Conservation (phyloP, 2,797 vertebrate genomes). For the Pipistrellus nathusii region DNA sequence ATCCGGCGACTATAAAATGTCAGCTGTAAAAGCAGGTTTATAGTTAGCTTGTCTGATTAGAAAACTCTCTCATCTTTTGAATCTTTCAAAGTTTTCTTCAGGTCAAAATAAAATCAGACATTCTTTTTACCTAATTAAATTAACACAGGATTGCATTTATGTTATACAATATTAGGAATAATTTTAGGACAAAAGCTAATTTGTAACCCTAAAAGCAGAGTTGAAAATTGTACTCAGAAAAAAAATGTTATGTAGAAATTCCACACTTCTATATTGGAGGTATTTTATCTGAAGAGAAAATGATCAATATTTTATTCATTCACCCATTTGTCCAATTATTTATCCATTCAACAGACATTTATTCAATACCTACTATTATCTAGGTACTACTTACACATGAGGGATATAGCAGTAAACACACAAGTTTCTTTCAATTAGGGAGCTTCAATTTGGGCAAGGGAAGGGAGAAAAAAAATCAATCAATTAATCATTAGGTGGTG, state of each 20-base stretch:
- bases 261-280: not conserved
- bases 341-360: not conserved
- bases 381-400: not conserved
- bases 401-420: not conserved
- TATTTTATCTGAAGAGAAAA: not conserved
- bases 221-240: not conserved
- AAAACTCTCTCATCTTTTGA: not conserved
- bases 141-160: not conserved
- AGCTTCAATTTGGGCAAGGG: not conserved
- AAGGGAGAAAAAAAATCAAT: not conserved
- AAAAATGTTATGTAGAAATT: not conserved
- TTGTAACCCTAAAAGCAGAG: not conserved
- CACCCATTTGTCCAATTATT: not conserved
- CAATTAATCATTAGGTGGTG: not conserved
- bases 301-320: not conserved
- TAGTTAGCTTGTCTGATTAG: not conserved
- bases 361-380: not conserved
- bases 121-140: not conserved
- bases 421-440: not conserved
- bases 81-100: slow-evolving; percentile 6
- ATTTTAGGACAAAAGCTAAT: not conserved
- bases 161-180: not conserved
- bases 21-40: not conserved
- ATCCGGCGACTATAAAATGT: not conserved
- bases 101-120: not conserved